Evolutionary conservation across 2,113 vertebrate species (phyloP).

Genomic region (Pantherophis guttatus): DNA sequence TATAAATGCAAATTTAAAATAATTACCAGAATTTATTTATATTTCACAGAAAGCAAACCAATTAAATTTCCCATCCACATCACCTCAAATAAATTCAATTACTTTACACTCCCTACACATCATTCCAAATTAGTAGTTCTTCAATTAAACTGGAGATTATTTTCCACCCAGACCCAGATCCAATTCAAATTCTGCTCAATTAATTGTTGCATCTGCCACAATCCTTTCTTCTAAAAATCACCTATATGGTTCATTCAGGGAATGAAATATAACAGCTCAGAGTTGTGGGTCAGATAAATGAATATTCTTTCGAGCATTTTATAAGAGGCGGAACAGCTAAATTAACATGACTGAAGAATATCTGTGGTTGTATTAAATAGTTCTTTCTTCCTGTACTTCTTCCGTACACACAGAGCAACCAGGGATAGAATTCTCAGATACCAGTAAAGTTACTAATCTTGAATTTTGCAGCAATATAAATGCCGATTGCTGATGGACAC

Average conservation of each 20-base stretch:
- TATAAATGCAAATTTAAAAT: background rate
- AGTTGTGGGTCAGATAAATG: background rate
- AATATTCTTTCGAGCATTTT: background rate
- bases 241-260: background rate
- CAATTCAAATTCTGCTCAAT: background rate
- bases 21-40: background rate
- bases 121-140: background rate
- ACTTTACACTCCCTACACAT: background rate
- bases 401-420: background rate
- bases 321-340: background rate
- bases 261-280: background rate
- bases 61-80: background rate
- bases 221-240: background rate
- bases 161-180: background rate
- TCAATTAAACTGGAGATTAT: background rate
- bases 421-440: background rate
- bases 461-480: background rate
- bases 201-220: background rate
- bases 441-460: background rate
- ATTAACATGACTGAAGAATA: background rate
- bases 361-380: background rate
- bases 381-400: background rate
- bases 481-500: background rate
- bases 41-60: background rate
- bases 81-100: background rate